Percentiles rank a stretch among this genome's conserved stretches.
These are phyloP conservation scores for Zaprionus capensis DNA, from an alignment of 1,140 invertebrate genomes.

Conservation along the genomic window DNA sequence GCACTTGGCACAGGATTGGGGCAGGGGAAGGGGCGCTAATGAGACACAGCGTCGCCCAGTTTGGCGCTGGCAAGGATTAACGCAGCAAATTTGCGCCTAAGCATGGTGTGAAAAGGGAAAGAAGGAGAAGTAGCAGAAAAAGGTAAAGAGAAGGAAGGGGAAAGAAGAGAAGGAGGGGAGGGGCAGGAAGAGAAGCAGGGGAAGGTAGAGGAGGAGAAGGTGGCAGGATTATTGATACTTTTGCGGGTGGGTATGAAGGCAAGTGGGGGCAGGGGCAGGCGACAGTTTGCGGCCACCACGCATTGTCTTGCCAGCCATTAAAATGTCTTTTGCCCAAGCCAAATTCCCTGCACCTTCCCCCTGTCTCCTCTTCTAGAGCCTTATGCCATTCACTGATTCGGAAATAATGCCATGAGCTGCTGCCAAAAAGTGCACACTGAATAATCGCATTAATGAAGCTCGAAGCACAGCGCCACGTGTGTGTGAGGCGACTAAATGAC, in stretches of 20 bases:
- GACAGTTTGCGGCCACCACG: slow-evolving; percentile 7
- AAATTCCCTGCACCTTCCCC: neutral
- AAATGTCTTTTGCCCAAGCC: slow-evolving; percentile 66
- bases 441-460: slow-evolving; percentile 79
- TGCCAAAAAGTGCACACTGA: slow-evolving; percentile 76
- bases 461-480: slow-evolving; percentile 52
- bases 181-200: neutral
- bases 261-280: neutral
- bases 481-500: slow-evolving; percentile 63
- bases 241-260: slow-evolving; percentile 1
- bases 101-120: slow-evolving; percentile 66
- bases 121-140: slow-evolving; percentile 7
- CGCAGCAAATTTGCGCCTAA: slow-evolving; percentile 74
- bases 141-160: slow-evolving; percentile 36
- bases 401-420: slow-evolving; percentile 82
- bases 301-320: slow-evolving; percentile 72
- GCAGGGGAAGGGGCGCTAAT: slow-evolving; percentile 58
- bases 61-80: slow-evolving; percentile 59
- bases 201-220: neutral
- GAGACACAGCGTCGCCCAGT: slow-evolving; percentile 57
- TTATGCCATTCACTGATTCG: slow-evolving; percentile 80
- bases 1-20: slow-evolving; percentile 20
- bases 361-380: slow-evolving; percentile 11
- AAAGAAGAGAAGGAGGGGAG: neutral
- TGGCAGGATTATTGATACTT: slow-evolving; percentile 55